These are phyloP conservation scores for Halcyon badia DNA, from an alignment of 2,797 vertebrate genomes.

Conservation along the genomic window DNA sequence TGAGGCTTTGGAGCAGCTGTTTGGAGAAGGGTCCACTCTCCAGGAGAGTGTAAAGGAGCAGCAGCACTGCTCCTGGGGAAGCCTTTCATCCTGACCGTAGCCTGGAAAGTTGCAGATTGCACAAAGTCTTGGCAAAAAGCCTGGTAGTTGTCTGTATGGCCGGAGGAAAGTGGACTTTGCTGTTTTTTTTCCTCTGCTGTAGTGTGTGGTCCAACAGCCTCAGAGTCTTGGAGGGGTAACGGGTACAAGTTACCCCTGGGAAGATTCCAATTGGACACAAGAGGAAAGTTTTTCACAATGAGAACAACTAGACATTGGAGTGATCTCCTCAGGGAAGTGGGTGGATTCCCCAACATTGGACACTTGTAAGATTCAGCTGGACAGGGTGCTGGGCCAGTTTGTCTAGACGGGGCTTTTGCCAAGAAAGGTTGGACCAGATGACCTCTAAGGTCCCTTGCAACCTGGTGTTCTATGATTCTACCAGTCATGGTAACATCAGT, in stretches of 20 bases:
- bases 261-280: background rate
- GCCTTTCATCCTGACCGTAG: background rate
- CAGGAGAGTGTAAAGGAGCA: accelerated
- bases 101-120: background rate
- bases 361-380: background rate
- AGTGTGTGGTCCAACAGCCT: accelerated
- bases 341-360: background rate
- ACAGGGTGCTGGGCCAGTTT: background rate
- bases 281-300: background rate
- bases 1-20: background rate
- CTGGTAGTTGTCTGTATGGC: too few species aligned
- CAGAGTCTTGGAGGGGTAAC: background rate
- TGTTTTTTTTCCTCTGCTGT: background rate
- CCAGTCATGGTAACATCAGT: accelerated
- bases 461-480: background rate
- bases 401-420: background rate
- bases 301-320: background rate
- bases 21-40: background rate
- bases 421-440: background rate
- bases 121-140: background rate
- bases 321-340: background rate
- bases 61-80: background rate
- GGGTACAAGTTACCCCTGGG: background rate
- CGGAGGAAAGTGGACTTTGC: background rate
- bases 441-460: background rate